phyloP scores from a whole-genome alignment of 1,140 invertebrate species.

The Saxidomus purpurata region DNA sequence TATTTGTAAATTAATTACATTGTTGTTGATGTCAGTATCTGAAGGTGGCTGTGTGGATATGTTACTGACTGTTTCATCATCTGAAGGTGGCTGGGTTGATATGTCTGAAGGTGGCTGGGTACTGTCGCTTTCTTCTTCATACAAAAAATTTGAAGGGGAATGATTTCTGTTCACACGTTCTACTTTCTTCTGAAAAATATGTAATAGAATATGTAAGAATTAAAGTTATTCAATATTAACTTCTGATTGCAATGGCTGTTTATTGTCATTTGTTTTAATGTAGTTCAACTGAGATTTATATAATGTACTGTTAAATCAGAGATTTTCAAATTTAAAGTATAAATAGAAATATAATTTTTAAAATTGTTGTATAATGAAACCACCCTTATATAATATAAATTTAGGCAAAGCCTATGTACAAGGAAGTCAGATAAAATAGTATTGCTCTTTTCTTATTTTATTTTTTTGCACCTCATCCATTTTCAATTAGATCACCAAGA shows the following conservation, averaged over 20 bases:
- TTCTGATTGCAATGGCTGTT: background rate
- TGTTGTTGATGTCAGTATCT: slow-evolving; percentile 2
- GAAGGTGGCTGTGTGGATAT: background rate
- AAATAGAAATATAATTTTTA: slow-evolving; percentile 1
- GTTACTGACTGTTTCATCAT: background rate
- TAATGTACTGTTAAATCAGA: background rate
- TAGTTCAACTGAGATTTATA: background rate
- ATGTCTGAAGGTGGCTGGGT: background rate
- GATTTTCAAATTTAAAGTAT: background rate
- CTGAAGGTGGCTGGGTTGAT: background rate
- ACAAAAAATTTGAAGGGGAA: background rate
- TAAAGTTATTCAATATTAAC: background rate
- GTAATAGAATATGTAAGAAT: no score
- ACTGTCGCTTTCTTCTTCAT: background rate
- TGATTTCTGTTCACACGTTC: background rate
- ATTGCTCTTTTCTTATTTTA: slow-evolving; percentile 15
- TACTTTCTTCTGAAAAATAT: slow-evolving; percentile 5
- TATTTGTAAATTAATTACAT: background rate
- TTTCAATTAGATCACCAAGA: background rate
- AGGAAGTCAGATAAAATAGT: background rate
- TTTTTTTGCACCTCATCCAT: background rate
- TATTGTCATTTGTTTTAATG: slow-evolving; percentile 2
- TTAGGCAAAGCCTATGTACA: background rate
- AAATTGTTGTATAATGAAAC: background rate
- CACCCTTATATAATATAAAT: background rate